Evolutionary conservation across 2,888 invertebrate genomes (phyloP), one percentile per base, ranked within the genome.

Genomic region (Boloria selene): DNA sequence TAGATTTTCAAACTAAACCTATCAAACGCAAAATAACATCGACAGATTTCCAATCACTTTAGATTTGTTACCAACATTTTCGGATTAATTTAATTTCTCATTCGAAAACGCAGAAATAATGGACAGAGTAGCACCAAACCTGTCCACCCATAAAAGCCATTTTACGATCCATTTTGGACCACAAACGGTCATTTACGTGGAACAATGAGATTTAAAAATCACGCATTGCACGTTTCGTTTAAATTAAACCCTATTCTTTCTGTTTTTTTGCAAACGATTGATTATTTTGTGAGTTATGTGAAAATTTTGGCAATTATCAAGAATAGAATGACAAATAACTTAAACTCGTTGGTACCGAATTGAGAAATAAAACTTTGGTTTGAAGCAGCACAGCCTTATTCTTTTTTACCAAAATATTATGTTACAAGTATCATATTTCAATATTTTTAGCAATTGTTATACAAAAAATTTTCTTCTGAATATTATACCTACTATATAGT

Each of bases 111-210:
- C 77, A 68, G 75, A 76, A 83, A 79, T 85, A 87, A 86, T 86
- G 85, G 82, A 72, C 74, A 78, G 73, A 81, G 78, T 77, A 76
- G 76, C 78, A 76, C 75, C 77, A 75, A 79, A 80, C 82, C 83
- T 85, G 85, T 78, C 80, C 86, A 82, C 83, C 83, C 84, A 84
- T 88, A 88, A 88, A 87, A 82, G 81, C 78, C 80, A 81, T 87
- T 89, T 86, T 83, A 85, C 83, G 84, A 83, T 76, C 84, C 82
- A 86, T 86, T 88, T 78, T 81, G 76, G 75, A 73, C 83, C 82
- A 77, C 83, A 81, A 88, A 86, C 81, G 84, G 82, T 78, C 83
- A 79, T 84, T 87, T 84, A 73, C 76, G 74, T 47, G 13, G 77
- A 75, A 80, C 83, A 83, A 82, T 81, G 81, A 82, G 79, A 83